phyloP scores from a whole-genome alignment of 2,113 vertebrate species.

The Paratilapia polleni region DNA sequence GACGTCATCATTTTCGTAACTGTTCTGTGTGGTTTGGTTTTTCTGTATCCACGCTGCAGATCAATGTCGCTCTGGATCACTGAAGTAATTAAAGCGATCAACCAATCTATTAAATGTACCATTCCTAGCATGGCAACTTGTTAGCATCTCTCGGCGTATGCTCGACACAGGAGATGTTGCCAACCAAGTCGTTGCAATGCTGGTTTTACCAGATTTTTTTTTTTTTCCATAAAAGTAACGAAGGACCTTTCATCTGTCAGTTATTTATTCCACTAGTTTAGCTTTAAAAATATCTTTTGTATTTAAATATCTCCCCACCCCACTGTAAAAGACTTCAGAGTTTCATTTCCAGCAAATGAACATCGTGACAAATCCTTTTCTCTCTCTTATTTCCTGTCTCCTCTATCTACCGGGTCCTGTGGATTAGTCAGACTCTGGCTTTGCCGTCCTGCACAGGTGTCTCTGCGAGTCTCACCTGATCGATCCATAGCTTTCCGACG shows the following conservation, averaged over 20 bases:
- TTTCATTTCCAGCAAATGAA: neutral
- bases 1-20: neutral
- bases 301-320: neutral
- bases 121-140: neutral
- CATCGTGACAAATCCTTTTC: neutral
- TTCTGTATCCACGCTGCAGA: neutral
- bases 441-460: neutral
- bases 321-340: neutral
- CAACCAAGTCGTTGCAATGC: neutral
- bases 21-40: neutral
- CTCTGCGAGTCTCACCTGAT: slow-evolving; percentile 85
- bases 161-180: neutral
- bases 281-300: neutral
- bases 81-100: neutral
- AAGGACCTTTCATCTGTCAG: neutral
- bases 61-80: neutral
- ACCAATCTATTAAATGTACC: neutral
- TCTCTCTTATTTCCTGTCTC: neutral
- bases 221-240: too few relatives aligned
- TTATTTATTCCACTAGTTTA: neutral
- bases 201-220: neutral
- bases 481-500: slow-evolving; percentile 98
- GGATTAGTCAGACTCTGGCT: too few relatives aligned
- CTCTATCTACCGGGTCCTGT: neutral
- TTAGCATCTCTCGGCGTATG: neutral